These are phyloP conservation scores for Sciaenops ocellatus DNA, from an alignment of 2,797 vertebrate genomes.

Conservation along the genomic window DNA sequence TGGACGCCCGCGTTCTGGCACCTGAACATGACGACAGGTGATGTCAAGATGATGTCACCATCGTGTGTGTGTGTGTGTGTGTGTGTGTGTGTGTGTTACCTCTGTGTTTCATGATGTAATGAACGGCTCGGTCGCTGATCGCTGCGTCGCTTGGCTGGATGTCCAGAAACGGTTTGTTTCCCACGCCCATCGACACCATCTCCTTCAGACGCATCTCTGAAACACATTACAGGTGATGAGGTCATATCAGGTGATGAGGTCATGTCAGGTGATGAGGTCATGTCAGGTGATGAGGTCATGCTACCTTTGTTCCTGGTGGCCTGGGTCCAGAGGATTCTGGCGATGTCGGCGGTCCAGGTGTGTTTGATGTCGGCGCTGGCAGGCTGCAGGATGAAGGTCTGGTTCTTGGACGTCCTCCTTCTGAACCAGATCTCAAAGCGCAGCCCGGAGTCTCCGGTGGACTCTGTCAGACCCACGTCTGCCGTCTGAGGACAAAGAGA, in stretches of 20 bases:
- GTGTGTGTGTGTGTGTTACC: slow-evolving; percentile 75
- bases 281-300: background rate
- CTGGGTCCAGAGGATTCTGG: slow-evolving; percentile 95
- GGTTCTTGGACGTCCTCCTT: slow-evolving; percentile 91
- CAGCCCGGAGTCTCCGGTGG: slow-evolving; percentile 88
- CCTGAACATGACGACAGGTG: slow-evolving; percentile 75
- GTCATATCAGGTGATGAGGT: no score
- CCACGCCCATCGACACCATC: slow-evolving; percentile 98
- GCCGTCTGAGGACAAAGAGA: slow-evolving; percentile 85
- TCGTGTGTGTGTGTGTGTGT: background rate
- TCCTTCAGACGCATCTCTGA: slow-evolving; percentile 96
- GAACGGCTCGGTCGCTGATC: slow-evolving; percentile 93
- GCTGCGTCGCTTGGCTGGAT: slow-evolving; percentile 95
- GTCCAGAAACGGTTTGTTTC: slow-evolving; percentile 94
- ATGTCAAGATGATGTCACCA: no score
- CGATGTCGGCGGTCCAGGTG: slow-evolving; percentile 92
- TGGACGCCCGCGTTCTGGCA: slow-evolving; percentile 94
- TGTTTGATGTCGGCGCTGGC: slow-evolving; percentile 86
- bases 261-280: background rate
- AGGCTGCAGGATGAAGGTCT: slow-evolving; percentile 93
- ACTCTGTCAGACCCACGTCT: slow-evolving; percentile 96
- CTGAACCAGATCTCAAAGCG: slow-evolving; percentile 98
- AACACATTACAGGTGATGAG: slow-evolving; percentile 1
- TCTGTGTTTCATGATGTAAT: slow-evolving; percentile 94
- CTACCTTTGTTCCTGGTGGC: slow-evolving; percentile 93